Evolutionary conservation across 2,888 invertebrate genomes (phyloP), one percentile per base, ranked within the genome.

Genomic region (Epirrita christyi): DNA sequence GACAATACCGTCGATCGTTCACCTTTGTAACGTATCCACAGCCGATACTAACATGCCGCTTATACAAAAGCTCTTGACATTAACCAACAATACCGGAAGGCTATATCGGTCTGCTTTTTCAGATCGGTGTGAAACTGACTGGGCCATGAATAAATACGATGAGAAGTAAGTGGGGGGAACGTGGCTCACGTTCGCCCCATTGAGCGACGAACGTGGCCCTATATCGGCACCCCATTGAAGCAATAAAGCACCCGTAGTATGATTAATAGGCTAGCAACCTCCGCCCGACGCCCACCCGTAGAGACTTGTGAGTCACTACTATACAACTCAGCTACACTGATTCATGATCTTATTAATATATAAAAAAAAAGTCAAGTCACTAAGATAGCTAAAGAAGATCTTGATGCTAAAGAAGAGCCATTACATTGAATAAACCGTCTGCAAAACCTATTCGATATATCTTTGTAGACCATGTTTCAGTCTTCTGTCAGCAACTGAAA

Each of bases 221-320:
- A 75, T 78, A 81, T 81, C 78, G 79, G 73, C 72, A 68, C 78
- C 76, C 84, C 81, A 85, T 86, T 85, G 79, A 83, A 83, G 83
- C 83, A 82, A 87, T 88, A 87, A 88, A 87, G 76, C 76, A 78
- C 71, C 77, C 73, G 76, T 79, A 81, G 76, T 81, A 87, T 90
- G 88, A 90, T 88, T 85, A 88, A 89, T 88, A 83, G 72, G 61
- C 66, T 70, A 71, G 71, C 78, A 78, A 78, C 78, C 79, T 80
- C 76, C 78, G 69, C 68, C 73, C 68, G 70, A 81, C 83, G 81
- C 82, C 85, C 80, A 79, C 84, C 67, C 76, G 71, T 74, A 67
- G 66, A 67, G 71, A 64, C 73, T 75, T 71, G 73, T 83, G 81
- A 83, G 67, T 67, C 66, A 67, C 69, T 66, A 62, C 66, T 66